Evolutionary conservation across 2,113 vertebrate genomes (phyloP).

Genomic region (Macaca mulatta): DNA sequence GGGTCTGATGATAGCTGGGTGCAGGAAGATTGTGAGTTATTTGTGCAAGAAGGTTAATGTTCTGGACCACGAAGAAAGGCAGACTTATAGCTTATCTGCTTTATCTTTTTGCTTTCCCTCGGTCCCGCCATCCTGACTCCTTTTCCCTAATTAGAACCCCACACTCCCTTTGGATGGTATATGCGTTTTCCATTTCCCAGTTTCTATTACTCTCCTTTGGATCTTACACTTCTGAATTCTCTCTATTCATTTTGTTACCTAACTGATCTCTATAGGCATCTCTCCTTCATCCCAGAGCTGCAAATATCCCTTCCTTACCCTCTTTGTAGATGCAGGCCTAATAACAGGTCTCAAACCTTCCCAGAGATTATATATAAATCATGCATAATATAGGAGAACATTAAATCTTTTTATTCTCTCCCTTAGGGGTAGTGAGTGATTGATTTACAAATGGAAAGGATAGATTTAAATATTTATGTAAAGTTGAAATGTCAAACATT

Average conservation of each 20-base stretch:
- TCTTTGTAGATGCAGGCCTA: not conserved
- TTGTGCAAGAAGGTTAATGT: too few relatives aligned
- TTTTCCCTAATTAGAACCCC: too few relatives aligned
- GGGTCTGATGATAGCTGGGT: too few relatives aligned
- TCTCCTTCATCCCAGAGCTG: not conserved
- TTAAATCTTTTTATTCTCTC: not conserved
- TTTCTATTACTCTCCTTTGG: not conserved
- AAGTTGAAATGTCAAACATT: not conserved
- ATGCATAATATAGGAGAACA: not conserved
- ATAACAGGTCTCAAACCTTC: not conserved
- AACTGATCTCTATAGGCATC: not conserved
- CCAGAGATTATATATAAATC: not conserved
- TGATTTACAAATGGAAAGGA: not conserved
- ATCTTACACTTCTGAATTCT: not conserved
- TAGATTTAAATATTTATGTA: not conserved
- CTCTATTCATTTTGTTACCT: not conserved
- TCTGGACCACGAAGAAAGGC: too few relatives aligned
- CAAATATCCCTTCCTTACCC: not conserved
- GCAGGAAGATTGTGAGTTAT: too few relatives aligned
- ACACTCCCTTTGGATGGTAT: not conserved
- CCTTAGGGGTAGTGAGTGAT: not conserved
- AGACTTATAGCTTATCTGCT: too few relatives aligned
- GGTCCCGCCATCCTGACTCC: too few relatives aligned
- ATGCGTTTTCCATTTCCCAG: not conserved
- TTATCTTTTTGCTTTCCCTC: too few relatives aligned